Evolutionary conservation across 2,113 vertebrate genomes (phyloP), one percentile per base, ranked within the genome.

Genomic region (Xiphias gladius): DNA sequence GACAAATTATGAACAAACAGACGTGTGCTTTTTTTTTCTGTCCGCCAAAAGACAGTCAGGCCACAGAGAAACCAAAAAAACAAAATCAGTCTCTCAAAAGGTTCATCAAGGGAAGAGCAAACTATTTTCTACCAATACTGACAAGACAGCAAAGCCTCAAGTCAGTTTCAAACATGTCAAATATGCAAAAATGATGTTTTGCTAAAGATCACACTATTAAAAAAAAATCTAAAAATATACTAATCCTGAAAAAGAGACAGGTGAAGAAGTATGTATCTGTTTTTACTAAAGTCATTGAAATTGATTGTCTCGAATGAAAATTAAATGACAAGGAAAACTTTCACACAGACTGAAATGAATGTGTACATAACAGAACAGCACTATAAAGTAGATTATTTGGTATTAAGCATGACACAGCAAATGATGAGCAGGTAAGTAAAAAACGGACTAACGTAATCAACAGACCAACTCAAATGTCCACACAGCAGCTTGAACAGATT

Each of bases 1-100:
- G 37, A 70, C 30, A 78, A 76, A 66, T 66, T n/a, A 54, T 43
- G 28, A 65, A 67, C 52, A 81, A 74, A 79, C 13, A 65, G 26
- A 48, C 8, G n/a, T 35, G 5, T 28, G 26, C 5, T 77, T 86
- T 82, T 77, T 86, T 82, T 61, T 32, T 83, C 68, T 72, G 32
- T 83, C 76, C 79, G 80, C 55, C 54, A 72, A 41, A 50, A 84
- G 55, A 65, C n/a, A 48, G 12, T 37, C 17, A 2, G 37, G 20
- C 24, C 19, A 70, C 41, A 50, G 46, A 71, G 35, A 22, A 50
- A 55, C 69, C 16, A 26, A 41, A 55, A 30, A 37, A 37, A n/a
- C 3, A 32, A 30, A 12, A 41, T 12, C 30, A 24, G 32, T 12
- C 37, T 39, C 1, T 46, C 22, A 57, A 50, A 55, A 76, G 67